Percentiles rank a stretch among this genome's conserved stretches.
Evolutionary conservation across 2,113 vertebrate genomes (phyloP).

Genomic region (Oryzias javanicus): DNA sequence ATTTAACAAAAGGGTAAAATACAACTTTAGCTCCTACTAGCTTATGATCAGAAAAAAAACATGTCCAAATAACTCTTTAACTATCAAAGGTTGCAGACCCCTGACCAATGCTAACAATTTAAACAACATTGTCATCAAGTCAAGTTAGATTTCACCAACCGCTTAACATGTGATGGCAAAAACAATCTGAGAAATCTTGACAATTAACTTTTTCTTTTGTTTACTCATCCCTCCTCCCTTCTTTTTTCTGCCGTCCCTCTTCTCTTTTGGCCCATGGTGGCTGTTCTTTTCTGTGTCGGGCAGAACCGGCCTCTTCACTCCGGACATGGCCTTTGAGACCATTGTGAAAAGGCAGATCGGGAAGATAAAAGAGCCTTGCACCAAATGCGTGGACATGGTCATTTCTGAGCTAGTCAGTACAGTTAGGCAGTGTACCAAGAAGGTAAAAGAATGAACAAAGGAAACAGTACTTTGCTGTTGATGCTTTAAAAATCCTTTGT

Average conservation of each 20-base stretch:
- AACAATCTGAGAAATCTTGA: slow-evolving; percentile 32
- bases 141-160: too few species aligned
- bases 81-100: too few species aligned
- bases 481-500: slow-evolving; percentile 34
- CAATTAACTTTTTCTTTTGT: slow-evolving; percentile 72
- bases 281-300: slow-evolving; percentile 71
- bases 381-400: slow-evolving; percentile 99
- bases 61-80: too few species aligned
- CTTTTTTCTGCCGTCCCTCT: slow-evolving; percentile 17
- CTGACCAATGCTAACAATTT: too few species aligned
- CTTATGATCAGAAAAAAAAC: too few species aligned
- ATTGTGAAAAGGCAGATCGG: slow-evolving; percentile 99
- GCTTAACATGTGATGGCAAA: too few species aligned
- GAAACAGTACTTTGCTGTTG: slow-evolving; percentile 61
- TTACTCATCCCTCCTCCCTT: slow-evolving; percentile 57
- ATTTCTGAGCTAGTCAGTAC: slow-evolving; percentile 99
- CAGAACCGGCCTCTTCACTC: slow-evolving; percentile 99
- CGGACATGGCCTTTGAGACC: slow-evolving; percentile 99
- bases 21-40: too few species aligned
- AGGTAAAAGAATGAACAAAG: slow-evolving; percentile 71
- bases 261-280: slow-evolving; percentile 48
- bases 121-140: too few species aligned
- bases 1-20: too few species aligned
- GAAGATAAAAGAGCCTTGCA: slow-evolving; percentile 99
- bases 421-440: slow-evolving; percentile 99